A percentile compares a stretch with the other conserved stretches of the same genome.
Conservation (phyloP, 2,888 invertebrate genomes). For the Corythucha ciliata region DNA sequence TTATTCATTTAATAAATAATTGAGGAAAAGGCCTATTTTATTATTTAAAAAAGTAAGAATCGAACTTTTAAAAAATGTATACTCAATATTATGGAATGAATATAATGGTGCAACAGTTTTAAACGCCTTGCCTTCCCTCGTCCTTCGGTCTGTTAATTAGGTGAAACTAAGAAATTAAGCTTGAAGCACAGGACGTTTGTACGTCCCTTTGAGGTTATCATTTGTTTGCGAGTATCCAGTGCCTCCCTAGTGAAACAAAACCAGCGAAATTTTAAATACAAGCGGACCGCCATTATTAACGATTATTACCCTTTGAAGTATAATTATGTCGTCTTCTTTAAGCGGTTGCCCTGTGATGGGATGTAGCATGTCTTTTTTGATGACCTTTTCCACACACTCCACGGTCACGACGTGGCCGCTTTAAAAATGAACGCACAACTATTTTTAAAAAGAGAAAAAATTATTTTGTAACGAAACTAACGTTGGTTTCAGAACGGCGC, state of each 20-base stretch:
- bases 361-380: conserved; percentile 94
- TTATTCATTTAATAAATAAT: too few relatives aligned
- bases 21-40: too few relatives aligned
- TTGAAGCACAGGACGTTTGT: conserved; percentile 73
- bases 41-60: too few relatives aligned
- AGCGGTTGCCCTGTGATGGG: conserved; percentile 79
- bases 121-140: too few relatives aligned
- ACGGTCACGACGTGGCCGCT: conserved; percentile 92
- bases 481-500: conserved; percentile 83
- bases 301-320: conserved; percentile 75
- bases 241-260: conserved; percentile 61
- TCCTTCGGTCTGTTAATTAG: background rate
- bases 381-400: conserved; percentile 92
- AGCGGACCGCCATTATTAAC: background rate
- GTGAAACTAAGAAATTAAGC: conserved; percentile 46
- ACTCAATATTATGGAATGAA: too few relatives aligned
- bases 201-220: conserved; percentile 68
- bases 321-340: conserved; percentile 84
- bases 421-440: conserved; percentile 38
- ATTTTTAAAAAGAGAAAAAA: background rate
- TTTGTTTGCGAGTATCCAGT: conserved; percentile 90
- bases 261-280: conserved; percentile 7
- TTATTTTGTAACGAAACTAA: conserved; percentile 44
- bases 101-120: too few relatives aligned
- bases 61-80: too few relatives aligned